Conservation (phyloP, 2,888 invertebrate genomes). For the Ormyrus pomaceus region DNA sequence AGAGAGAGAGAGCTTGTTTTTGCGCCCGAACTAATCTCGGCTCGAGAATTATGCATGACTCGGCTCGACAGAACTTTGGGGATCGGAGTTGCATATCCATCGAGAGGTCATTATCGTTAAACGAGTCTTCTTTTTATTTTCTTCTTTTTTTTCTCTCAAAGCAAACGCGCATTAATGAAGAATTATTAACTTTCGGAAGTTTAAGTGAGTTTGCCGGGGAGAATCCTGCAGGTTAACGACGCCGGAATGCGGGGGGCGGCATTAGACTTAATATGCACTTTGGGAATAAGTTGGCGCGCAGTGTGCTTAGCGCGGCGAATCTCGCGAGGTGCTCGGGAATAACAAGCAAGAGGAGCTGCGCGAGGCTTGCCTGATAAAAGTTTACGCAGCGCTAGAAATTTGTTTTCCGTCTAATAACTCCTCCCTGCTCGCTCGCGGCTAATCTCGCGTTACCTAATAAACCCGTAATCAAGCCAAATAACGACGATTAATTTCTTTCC, state of each 20-base stretch:
- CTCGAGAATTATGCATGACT: not conserved
- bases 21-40: not conserved
- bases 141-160: not conserved
- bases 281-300: constrained; percentile 45
- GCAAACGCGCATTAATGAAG: constrained; percentile 36
- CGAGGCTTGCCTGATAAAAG: constrained; percentile 34
- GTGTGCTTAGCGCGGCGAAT: constrained; percentile 25
- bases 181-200: constrained; percentile 47
- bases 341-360: constrained; percentile 29
- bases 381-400: constrained; percentile 30
- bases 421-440: not conserved
- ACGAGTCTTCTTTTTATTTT: not conserved
- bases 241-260: constrained; percentile 21
- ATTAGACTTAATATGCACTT: constrained; percentile 52
- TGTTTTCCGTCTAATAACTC: constrained; percentile 28
- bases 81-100: not conserved
- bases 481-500: not conserved
- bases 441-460: not conserved
- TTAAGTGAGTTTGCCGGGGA: constrained; percentile 12
- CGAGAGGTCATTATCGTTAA: constrained; percentile 5
- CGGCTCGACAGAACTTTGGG: constrained; percentile 12
- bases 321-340: constrained; percentile 26
- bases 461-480: not conserved
- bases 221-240: constrained; percentile 11
- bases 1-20: not conserved